Evolutionary conservation across 2,113 vertebrate species (phyloP), one percentile per base, ranked within the genome.

Genomic region (Oryzias curvinotus): DNA sequence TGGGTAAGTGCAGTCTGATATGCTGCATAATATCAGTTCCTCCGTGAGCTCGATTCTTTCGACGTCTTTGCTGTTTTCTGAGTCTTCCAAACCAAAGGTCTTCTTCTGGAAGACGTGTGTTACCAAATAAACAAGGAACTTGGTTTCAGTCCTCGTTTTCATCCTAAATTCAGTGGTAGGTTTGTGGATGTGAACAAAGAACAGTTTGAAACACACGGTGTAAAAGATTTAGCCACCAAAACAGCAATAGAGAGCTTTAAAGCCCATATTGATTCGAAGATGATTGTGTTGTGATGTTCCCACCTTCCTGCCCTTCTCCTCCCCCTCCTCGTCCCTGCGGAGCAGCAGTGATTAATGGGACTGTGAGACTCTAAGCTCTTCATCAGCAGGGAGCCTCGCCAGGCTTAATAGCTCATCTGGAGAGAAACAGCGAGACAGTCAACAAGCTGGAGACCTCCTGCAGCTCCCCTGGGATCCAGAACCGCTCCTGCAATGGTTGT

Each of bases 391-490:
- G 56, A 69, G 64, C 53, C 60, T 76, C 7, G 1, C 45, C 18
- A 48, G 65, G 71, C 73, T 10, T 82, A 86, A 87, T 85, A 68
- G 77, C 84, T 87, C 69, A 71, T 84, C 81, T 77, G 78, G 58
- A 77, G 79, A 77, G 64, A 83, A 80, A 75, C 42, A 64, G 52
- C 15, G 65, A 80, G 66, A 76, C 53, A 41, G 65, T 74, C 82
- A 80, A 60, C 73, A 55, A 67, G 69, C 70, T 69, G 21, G 26
- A 52, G 74, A 75, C 74, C 72, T 54, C 57, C 42, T 41, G 46
- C 54, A 53, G 52, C 46, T 26, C 55, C 63, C 25, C 25, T 19
- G 57, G 46, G 71, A 70, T 41, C 52, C 12, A 51, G 10, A 67
- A 57, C 49, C 30, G 30, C 18, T 25, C 16, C 28, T 44, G 2